Evolutionary conservation across 2,888 invertebrate species (phyloP), one percentile per base, ranked within the genome.

Genomic region (Cheilosia scutellata): DNA sequence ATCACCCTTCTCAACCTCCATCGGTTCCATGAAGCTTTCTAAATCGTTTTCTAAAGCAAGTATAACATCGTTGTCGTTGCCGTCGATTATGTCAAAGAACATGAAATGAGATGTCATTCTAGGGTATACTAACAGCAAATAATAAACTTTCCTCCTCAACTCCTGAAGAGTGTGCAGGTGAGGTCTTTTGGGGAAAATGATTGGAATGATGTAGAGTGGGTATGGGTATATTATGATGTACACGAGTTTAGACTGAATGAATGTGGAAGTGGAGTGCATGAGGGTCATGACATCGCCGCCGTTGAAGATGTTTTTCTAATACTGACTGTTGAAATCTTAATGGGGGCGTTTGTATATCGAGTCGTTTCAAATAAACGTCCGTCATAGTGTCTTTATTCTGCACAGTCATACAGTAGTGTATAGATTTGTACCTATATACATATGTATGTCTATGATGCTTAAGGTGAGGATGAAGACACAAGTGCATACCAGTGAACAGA

Each of bases 21-120:
- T 31, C 20, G 44, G 49, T 60, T 37, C 20, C 47, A 33, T 33
- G 11, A 29, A 11, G 42, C 27, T 57, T 68, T 63, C 31, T 42
- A 49, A 78, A 60, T 37, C 29, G 51, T 25, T 79, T 82, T 65
- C 58, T 58, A 47, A 82, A 82, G 76, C 42, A 57, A 63, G 57
- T 37, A 57, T 13, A 65, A 66, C 65, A 60, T 51, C 51, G 58
- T 47, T 5, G 20, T 9, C 31, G 78, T 57, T 76, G 62, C 76
- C 70, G 75, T 75, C 80, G 53, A 75, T 62, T 60, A 82, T 70
- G 82, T 76, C 76, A 82, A 82, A 65, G 63, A 57, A 76, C 70
- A 82, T 76, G 63, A 82, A 76, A 82, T 71, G 63, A 78, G 49
- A 76, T 71, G 65, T 82, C 82, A 76, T 82, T 71, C 76, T 71